Conservation (phyloP, 2,888 invertebrate genomes). For the Agriotes lineatus region DNA sequence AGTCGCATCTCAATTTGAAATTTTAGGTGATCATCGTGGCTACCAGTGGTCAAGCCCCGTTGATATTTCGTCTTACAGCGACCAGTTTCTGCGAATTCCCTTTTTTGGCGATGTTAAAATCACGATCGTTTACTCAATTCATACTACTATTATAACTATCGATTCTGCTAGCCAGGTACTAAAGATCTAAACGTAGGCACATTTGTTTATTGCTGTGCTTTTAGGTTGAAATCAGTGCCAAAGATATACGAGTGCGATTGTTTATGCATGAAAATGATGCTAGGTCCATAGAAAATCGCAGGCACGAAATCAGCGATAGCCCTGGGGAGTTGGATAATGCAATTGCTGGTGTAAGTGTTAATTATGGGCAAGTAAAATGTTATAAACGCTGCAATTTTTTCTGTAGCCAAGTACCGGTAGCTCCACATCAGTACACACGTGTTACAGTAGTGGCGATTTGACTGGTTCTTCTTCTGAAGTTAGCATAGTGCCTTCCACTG, state of each 20-base stretch:
- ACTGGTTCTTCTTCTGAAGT: background rate
- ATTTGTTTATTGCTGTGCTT: conserved; percentile 44
- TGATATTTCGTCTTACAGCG: conserved; percentile 66
- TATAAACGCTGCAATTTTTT: background rate
- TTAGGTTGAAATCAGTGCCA: conserved; percentile 82
- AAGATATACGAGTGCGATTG: conserved; percentile 81
- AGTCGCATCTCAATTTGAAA: too few species aligned
- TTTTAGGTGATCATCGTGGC: conserved; percentile 53
- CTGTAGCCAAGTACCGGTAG: conserved; percentile 29
- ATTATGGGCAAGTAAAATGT: background rate
- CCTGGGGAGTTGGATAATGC: too few species aligned
- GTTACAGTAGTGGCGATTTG: too few species aligned
- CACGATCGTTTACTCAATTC: conserved; percentile 67
- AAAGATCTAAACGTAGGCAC: too few species aligned
- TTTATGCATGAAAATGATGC: conserved; percentile 56
- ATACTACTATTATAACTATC: conserved; percentile 68
- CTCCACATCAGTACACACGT: conserved; percentile 36
- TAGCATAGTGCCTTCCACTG: background rate
- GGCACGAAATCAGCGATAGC: too few species aligned
- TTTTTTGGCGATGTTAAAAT: conserved; percentile 72
- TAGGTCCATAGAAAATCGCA: conserved; percentile 38
- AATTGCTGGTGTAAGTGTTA: background rate
- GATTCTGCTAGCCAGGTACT: conserved; percentile 71
- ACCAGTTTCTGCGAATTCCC: conserved; percentile 73
- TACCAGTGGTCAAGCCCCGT: conserved; percentile 69